A percentile compares a stretch with the other conserved stretches of the same genome.
Evolutionary conservation across 2,888 invertebrate species (phyloP).

Genomic region (Nipponacmea schrenckii): DNA sequence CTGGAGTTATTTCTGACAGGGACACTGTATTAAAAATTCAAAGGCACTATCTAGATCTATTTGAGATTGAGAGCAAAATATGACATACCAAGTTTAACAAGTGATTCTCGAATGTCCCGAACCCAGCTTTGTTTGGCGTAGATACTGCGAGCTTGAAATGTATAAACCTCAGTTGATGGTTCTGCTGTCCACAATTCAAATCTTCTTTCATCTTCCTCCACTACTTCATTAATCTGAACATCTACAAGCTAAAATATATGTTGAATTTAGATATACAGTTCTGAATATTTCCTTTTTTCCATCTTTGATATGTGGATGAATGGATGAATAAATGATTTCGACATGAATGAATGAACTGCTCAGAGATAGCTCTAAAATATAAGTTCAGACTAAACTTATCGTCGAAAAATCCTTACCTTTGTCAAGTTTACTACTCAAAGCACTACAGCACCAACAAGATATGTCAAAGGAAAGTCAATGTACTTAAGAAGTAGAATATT

Average conservation of each 20-base stretch:
- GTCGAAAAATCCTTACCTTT: too few relatives aligned
- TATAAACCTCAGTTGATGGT: slow-evolving; percentile 39
- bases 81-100: slow-evolving; percentile 59
- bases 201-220: slow-evolving; percentile 55
- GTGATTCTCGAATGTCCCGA: slow-evolving; percentile 65
- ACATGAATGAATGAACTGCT: not conserved
- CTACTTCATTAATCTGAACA: slow-evolving; percentile 62
- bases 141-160: slow-evolving; percentile 52
- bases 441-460: too few relatives aligned
- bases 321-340: not conserved
- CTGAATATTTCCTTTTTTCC: slow-evolving; percentile 6
- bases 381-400: too few relatives aligned
- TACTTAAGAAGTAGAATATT: too few relatives aligned
- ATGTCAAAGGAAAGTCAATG: too few relatives aligned
- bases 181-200: slow-evolving; percentile 53
- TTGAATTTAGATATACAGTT: not conserved
- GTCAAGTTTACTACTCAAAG: too few relatives aligned
- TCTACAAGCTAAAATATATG: slow-evolving; percentile 60
- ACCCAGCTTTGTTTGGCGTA: slow-evolving; percentile 67
- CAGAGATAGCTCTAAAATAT: too few relatives aligned
- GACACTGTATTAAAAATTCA: too few relatives aligned
- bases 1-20: too few relatives aligned
- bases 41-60: too few relatives aligned
- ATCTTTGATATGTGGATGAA: not conserved
- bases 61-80: too few relatives aligned